Evolutionary conservation across 2,113 vertebrate genomes (phyloP).

Genomic region (Nansenia antarctica): DNA sequence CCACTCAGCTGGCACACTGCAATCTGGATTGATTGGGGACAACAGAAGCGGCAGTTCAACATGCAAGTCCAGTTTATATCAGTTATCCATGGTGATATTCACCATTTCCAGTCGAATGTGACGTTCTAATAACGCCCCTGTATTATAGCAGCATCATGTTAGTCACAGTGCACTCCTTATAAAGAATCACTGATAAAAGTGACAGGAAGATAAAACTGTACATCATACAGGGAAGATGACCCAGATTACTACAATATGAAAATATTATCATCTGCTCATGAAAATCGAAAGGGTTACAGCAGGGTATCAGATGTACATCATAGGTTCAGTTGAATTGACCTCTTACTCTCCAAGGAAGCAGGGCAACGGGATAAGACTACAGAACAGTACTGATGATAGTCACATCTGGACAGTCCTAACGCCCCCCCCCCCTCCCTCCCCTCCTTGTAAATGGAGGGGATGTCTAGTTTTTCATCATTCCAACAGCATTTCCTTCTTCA

Average conservation of each 20-base stretch:
- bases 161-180: constrained; percentile 67
- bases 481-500: constrained; percentile 22
- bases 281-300: constrained; percentile 37
- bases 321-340: not conserved
- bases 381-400: constrained; percentile 46
- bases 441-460: constrained; percentile 40
- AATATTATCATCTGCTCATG: constrained; percentile 60
- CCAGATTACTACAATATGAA: constrained; percentile 62
- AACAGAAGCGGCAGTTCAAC: constrained; percentile 21
- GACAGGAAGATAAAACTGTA: constrained; percentile 59
- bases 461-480: constrained; percentile 31
- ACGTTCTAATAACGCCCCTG: constrained; percentile 50
- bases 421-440: too few relatives aligned
- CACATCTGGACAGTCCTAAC: constrained; percentile 63
- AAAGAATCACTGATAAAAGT: constrained; percentile 51
- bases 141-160: constrained; percentile 72
- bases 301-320: constrained; percentile 24
- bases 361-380: constrained; percentile 23
- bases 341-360: not conserved
- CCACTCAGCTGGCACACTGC: constrained; percentile 29
- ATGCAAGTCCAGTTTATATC: constrained; percentile 36
- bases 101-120: constrained; percentile 29
- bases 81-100: constrained; percentile 25
- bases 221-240: constrained; percentile 48
- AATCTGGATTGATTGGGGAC: constrained; percentile 33